Conservation (phyloP, 1,140 invertebrate genomes). For the Apis florea region DNA sequence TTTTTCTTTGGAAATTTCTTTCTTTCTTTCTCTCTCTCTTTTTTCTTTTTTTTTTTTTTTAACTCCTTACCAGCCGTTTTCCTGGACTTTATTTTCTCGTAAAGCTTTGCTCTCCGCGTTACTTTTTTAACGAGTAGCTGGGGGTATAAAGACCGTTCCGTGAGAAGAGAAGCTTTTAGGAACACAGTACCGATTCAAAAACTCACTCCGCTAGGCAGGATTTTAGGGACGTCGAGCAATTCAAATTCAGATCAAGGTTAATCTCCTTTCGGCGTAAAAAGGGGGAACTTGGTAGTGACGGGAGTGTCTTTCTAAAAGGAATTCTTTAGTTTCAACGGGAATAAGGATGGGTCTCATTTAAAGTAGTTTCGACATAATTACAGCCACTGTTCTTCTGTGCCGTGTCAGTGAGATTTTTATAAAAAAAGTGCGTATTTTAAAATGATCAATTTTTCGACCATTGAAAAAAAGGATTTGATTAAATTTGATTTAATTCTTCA, state of each 20-base stretch:
- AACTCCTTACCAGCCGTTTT: neutral
- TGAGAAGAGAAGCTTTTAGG: slow-evolving; percentile 2
- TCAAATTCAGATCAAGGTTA: slow-evolving; percentile 40
- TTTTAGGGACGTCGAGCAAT: slow-evolving; percentile 6
- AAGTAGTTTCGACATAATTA: neutral
- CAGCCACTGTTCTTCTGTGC: neutral
- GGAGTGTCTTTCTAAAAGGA: neutral
- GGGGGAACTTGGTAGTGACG: neutral
- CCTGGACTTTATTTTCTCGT: slow-evolving; percentile 9
- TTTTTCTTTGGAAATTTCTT: neutral
- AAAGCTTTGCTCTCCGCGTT: slow-evolving; percentile 1
- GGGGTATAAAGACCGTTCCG: neutral
- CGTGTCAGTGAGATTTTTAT: neutral
- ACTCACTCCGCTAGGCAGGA: neutral
- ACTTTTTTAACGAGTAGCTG: slow-evolving; percentile 19
- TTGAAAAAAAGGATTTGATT: no score
- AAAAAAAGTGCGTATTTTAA: neutral
- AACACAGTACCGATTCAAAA: neutral
- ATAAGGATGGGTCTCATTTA: neutral
- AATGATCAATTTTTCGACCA: no score
- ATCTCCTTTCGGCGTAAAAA: slow-evolving; percentile 16
- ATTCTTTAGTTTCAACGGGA: neutral
- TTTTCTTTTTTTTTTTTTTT: neutral
- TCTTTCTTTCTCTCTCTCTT: neutral
- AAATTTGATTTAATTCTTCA: no score